Conservation (phyloP, 2,797 vertebrate genomes). For the Lateolabrax maculatus region DNA sequence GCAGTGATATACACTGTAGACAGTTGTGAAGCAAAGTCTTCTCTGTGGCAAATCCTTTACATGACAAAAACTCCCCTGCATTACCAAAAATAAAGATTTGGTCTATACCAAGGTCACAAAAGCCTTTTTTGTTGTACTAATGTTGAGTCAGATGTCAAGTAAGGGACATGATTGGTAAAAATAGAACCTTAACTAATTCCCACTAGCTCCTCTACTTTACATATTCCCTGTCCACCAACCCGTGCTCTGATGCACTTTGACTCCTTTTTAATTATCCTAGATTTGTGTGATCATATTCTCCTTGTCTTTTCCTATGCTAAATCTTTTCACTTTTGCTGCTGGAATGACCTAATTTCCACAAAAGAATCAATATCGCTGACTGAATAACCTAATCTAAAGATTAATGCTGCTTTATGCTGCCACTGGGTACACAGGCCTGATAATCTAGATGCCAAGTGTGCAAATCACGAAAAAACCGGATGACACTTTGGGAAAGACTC, state of each 20-base stretch:
- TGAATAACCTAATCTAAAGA: slow-evolving; percentile 46
- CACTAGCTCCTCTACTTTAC: background rate
- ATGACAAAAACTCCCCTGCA: slow-evolving; percentile 2
- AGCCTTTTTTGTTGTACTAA: background rate
- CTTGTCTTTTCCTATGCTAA: slow-evolving; percentile 12
- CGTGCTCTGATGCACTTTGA: background rate
- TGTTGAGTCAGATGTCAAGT: slow-evolving; percentile 5
- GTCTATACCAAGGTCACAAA: background rate
- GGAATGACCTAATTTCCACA: slow-evolving; percentile 27
- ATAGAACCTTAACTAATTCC: background rate
- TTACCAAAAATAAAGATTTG: background rate
- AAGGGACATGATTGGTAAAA: slow-evolving; percentile 6
- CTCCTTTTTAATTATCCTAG: slow-evolving; percentile 7
- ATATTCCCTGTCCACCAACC: slow-evolving; percentile 13
- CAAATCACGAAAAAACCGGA: slow-evolving; percentile 7
- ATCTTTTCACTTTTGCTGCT: slow-evolving; percentile 3
- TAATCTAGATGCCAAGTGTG: slow-evolving; percentile 32
- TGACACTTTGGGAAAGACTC: background rate
- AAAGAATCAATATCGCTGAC: slow-evolving; percentile 42
- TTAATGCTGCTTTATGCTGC: slow-evolving; percentile 21
- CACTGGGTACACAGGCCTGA: background rate
- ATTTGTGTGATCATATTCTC: slow-evolving; percentile 26
- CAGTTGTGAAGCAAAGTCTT: slow-evolving; percentile 1
- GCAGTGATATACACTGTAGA: background rate
- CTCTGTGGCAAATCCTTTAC: slow-evolving; percentile 4